A percentile compares a stretch with the other conserved stretches of the same genome.
These are phyloP conservation scores for Ctenochaetus hawaiiensis DNA, from an alignment of 2,797 vertebrate species.

Conservation along the genomic window DNA sequence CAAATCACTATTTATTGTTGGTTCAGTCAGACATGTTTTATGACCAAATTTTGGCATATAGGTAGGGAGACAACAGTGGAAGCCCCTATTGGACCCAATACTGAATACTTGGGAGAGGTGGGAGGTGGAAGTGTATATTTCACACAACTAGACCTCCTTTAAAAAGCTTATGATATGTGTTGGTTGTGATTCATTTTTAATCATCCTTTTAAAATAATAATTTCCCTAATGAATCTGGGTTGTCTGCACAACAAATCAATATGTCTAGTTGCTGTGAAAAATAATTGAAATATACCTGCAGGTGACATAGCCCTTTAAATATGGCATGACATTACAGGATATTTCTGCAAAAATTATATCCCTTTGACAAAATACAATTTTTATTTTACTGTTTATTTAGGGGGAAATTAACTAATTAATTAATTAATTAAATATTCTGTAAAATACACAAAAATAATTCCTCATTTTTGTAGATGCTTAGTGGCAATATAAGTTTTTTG, in stretches of 20 bases:
- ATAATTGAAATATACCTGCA: slow-evolving; percentile 21
- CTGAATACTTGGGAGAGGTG: slow-evolving; percentile 48
- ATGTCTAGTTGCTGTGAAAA: slow-evolving; percentile 46
- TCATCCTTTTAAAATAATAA: slow-evolving; percentile 72
- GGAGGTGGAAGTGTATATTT: slow-evolving; percentile 55
- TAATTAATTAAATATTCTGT: too few relatives aligned
- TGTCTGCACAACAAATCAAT: slow-evolving; percentile 65
- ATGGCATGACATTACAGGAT: background rate
- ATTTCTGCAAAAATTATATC: background rate
- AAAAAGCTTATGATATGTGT: slow-evolving; percentile 62
- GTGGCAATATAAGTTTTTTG: too few relatives aligned
- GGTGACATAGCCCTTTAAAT: background rate
- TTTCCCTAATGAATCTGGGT: slow-evolving; percentile 68
- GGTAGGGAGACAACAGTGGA: slow-evolving; percentile 65
- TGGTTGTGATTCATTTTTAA: slow-evolving; percentile 78
- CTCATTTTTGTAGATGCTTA: too few relatives aligned
- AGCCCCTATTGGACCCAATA: slow-evolving; percentile 52
- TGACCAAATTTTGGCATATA: slow-evolving; percentile 65
- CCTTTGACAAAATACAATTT: too few relatives aligned
- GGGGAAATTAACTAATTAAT: too few relatives aligned
- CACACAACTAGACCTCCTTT: slow-evolving; percentile 45
- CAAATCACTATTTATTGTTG: slow-evolving; percentile 85
- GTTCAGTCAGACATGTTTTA: slow-evolving; percentile 78
- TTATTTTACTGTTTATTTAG: too few relatives aligned
- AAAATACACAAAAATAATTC: too few relatives aligned